Evolutionary conservation across 2,113 vertebrate genomes (phyloP).

Genomic region (Butorides virescens): DNA sequence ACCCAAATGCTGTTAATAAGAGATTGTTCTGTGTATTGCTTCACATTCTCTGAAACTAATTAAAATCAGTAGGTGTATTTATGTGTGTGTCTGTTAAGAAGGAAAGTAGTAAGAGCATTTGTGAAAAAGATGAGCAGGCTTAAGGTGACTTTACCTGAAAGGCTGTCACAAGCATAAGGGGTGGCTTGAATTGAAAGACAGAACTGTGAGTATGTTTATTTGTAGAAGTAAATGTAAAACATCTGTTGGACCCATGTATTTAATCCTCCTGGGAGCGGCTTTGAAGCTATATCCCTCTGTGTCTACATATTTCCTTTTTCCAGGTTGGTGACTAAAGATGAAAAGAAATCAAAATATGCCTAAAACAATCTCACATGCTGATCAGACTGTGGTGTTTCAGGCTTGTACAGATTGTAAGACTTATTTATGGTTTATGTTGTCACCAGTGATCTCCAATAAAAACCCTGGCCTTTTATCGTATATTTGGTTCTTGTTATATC

Average conservation of each 20-base stretch:
- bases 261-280: conserved; percentile 24
- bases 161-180: background rate
- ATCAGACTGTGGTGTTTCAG: background rate
- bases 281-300: conserved; percentile 20
- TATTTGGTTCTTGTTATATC: conserved; percentile 18
- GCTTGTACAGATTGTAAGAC: background rate
- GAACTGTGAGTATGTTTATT: conserved; percentile 16
- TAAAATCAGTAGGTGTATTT: background rate
- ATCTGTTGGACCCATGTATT: background rate
- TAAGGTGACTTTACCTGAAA: conserved; percentile 23
- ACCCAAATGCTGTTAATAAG: background rate
- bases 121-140: background rate
- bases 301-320: background rate
- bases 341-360: conserved; percentile 33
- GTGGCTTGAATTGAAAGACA: conserved; percentile 20
- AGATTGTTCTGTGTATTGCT: background rate
- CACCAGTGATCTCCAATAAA: conserved; percentile 14
- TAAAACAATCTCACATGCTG: background rate
- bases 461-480: conserved; percentile 9
- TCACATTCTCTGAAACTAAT: background rate
- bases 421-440: conserved; percentile 44
- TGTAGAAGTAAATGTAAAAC: conserved; percentile 53
- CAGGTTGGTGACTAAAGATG: conserved; percentile 27
- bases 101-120: background rate
- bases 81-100: background rate